A percentile compares a stretch with the other conserved stretches of the same genome.
phyloP scores from a whole-genome alignment of 2,113 vertebrate genomes.

The Melanerpes formicivorus region DNA sequence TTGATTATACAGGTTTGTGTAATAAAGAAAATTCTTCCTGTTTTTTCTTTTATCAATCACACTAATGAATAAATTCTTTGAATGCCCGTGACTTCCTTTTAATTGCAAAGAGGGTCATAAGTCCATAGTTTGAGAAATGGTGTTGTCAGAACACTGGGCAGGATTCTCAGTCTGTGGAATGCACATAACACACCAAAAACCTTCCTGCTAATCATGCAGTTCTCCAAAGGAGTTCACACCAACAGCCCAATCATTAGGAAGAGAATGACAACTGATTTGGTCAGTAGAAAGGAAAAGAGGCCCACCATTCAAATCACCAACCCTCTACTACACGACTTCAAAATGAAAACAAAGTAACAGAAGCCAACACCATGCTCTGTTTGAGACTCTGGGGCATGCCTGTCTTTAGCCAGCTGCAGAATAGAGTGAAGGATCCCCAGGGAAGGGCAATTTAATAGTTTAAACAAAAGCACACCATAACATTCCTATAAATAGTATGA shows the following conservation, averaged over 20 bases:
- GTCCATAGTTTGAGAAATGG: not conserved
- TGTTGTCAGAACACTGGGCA: not conserved
- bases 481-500: not conserved
- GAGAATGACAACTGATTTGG: not conserved
- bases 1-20: not conserved
- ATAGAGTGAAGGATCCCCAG: not conserved
- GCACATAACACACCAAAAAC: not conserved
- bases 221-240: not conserved
- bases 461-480: not conserved
- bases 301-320: not conserved
- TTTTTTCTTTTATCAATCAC: not conserved
- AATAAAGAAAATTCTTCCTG: not conserved
- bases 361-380: not conserved
- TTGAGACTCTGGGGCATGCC: not conserved
- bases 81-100: not conserved
- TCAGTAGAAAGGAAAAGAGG: not conserved
- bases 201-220: not conserved
- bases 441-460: not conserved
- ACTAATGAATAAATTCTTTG: not conserved
- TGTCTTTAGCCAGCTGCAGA: not conserved
- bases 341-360: not conserved
- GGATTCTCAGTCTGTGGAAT: not conserved
- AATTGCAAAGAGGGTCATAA: not conserved
- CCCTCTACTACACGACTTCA: not conserved
- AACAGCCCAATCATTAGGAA: not conserved